Evolutionary conservation across 2,888 invertebrate genomes (phyloP).

Genomic region (Amphipyra berbera): DNA sequence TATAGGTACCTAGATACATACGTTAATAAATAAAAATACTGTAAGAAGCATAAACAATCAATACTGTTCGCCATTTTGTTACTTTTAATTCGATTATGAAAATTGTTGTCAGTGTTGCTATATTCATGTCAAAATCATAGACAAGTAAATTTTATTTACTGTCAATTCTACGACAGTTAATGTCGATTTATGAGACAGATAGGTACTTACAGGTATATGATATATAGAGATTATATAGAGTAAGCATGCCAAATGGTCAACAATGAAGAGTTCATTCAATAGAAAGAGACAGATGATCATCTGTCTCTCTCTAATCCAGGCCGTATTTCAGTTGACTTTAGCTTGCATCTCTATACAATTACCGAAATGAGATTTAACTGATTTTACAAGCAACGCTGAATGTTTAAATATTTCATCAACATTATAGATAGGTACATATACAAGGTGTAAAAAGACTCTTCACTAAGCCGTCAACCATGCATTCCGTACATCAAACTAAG

Average conservation of each 20-base stretch:
- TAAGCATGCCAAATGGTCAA: neutral
- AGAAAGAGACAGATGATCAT: constrained; percentile 13
- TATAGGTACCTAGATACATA: constrained; percentile 52
- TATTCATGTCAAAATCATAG: constrained; percentile 18
- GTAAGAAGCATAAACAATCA: constrained; percentile 63
- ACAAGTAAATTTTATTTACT: constrained; percentile 8
- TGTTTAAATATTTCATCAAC: constrained; percentile 16
- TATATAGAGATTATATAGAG: neutral
- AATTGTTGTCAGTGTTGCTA: constrained; percentile 45
- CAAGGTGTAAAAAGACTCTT: too few relatives aligned
- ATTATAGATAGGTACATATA: constrained; percentile 39
- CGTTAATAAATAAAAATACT: constrained; percentile 67
- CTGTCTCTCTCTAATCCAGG: constrained; percentile 2
- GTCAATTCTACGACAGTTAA: neutral
- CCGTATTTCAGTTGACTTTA: constrained; percentile 18
- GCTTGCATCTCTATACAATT: neutral
- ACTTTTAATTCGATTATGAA: constrained; percentile 37
- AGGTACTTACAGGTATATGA: neutral
- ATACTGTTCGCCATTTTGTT: constrained; percentile 46
- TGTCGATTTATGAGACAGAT: neutral
- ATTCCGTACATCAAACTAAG: too few relatives aligned
- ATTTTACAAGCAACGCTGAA: constrained; percentile 31
- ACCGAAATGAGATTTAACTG: neutral
- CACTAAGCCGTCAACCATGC: too few relatives aligned
- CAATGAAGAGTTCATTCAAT: neutral